Conservation (phyloP, 2,888 invertebrate species). For the Drosophila testacea region DNA sequence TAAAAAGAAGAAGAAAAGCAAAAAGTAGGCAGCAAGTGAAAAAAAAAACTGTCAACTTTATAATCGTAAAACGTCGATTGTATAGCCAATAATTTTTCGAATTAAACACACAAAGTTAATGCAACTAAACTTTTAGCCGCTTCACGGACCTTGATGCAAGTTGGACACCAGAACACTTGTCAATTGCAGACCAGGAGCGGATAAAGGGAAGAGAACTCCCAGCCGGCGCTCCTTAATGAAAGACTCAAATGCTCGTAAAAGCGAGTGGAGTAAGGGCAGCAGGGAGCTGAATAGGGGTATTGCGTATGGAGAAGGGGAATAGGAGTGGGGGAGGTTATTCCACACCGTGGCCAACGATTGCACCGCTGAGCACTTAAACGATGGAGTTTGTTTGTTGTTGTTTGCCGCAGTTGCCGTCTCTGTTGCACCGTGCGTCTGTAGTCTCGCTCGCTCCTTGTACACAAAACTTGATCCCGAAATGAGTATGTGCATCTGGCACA, state of each 20-base stretch:
- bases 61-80: conserved; percentile 81
- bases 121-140: conserved; percentile 47
- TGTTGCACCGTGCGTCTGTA: conserved; percentile 18
- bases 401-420: conserved; percentile 29
- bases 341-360: conserved; percentile 49
- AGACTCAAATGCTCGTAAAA: conserved; percentile 18
- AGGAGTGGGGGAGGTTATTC: conserved; percentile 10
- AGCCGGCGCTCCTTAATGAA: conserved; percentile 26
- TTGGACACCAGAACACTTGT: conserved; percentile 24
- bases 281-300: background rate
- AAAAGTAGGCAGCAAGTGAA: conserved; percentile 33
- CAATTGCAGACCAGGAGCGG: conserved; percentile 15
- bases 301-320: conserved; percentile 2
- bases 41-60: conserved; percentile 78
- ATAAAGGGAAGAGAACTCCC: background rate
- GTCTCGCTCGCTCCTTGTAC: background rate
- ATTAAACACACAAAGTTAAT: conserved; percentile 80
- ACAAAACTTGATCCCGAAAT: conserved; percentile 17
- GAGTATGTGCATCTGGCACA: conserved; percentile 75
- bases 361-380: conserved; percentile 74
- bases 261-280: conserved; percentile 13
- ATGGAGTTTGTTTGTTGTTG: conserved; percentile 72
- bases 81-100: conserved; percentile 81
- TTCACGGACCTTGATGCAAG: conserved; percentile 25
- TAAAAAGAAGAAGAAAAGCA: conserved; percentile 11